Conservation (phyloP, 2,797 vertebrate species). For the Heterohyrax brucei region DNA sequence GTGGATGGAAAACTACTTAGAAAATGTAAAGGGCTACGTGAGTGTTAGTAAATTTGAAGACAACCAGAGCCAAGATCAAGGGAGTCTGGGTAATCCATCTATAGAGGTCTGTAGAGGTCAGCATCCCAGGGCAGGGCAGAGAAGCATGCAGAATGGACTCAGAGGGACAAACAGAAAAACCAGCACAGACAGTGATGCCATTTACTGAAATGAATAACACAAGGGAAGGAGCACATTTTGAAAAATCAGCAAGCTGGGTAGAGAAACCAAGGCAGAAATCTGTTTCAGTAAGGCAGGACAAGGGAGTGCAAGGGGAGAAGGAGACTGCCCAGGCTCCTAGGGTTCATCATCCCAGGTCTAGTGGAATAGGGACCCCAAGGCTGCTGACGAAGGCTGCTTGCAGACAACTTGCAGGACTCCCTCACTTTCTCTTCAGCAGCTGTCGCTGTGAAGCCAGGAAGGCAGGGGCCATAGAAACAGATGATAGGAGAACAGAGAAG, state of each 20-base stretch:
- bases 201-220: constrained; percentile 38
- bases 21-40: neutral
- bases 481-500: neutral
- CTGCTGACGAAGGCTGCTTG: neutral
- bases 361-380: neutral
- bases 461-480: neutral
- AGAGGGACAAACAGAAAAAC: neutral
- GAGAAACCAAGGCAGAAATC: constrained; percentile 29
- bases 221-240: constrained; percentile 20
- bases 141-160: neutral
- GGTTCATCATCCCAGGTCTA: neutral
- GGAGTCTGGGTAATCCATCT: neutral
- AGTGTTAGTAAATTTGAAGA: neutral
- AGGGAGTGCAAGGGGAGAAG: neutral
- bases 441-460: neutral
- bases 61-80: neutral
- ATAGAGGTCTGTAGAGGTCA: neutral
- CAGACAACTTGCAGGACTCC: neutral
- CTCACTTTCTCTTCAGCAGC: neutral
- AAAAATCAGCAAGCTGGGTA: constrained; percentile 1
- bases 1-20: constrained; percentile 12
- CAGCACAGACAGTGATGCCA: neutral
- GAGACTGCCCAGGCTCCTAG: neutral
- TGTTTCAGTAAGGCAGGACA: neutral
- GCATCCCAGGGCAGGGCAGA: neutral